Conservation (phyloP, 1,140 invertebrate species). For the Saccostrea echinata region DNA sequence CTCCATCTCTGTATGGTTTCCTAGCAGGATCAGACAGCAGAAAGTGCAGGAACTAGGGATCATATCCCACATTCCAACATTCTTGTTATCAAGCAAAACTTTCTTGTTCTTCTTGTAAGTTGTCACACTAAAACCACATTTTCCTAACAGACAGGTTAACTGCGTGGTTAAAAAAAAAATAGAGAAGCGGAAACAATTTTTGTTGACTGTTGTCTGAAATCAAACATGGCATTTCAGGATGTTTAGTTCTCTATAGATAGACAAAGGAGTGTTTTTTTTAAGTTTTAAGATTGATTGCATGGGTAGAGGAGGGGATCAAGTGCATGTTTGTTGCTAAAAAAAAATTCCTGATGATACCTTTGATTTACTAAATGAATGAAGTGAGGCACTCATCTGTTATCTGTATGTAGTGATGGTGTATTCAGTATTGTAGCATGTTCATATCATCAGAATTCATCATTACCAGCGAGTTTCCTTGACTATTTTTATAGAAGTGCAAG, state of each 20-base stretch:
- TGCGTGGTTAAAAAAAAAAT: neutral
- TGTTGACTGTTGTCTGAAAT: neutral
- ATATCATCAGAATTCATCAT: neutral
- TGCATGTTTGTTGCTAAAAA: neutral
- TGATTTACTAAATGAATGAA: too few relatives aligned
- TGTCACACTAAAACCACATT: slow-evolving; percentile 14
- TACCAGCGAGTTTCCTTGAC: neutral
- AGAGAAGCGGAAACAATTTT: neutral
- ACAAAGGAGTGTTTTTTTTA: neutral
- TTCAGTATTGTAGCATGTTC: neutral
- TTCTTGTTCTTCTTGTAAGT: slow-evolving; percentile 24
- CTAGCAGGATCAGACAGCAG: slow-evolving; percentile 9
- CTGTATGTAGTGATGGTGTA: too few relatives aligned
- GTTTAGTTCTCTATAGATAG: neutral
- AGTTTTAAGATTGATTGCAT: neutral
- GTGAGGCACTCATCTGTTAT: too few relatives aligned
- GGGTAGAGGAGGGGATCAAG: neutral
- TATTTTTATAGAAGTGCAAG: too few relatives aligned
- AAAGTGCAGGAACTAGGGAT: neutral
- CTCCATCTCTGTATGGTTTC: slow-evolving; percentile 18
- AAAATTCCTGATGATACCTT: neutral
- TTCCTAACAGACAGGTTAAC: neutral
- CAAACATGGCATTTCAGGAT: neutral
- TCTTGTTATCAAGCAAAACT: slow-evolving; percentile 12
- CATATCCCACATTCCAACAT: neutral